Evolutionary conservation across 2,888 invertebrate species (phyloP), one percentile per base, ranked within the genome.

Genomic region (Leucophenga montana): DNA sequence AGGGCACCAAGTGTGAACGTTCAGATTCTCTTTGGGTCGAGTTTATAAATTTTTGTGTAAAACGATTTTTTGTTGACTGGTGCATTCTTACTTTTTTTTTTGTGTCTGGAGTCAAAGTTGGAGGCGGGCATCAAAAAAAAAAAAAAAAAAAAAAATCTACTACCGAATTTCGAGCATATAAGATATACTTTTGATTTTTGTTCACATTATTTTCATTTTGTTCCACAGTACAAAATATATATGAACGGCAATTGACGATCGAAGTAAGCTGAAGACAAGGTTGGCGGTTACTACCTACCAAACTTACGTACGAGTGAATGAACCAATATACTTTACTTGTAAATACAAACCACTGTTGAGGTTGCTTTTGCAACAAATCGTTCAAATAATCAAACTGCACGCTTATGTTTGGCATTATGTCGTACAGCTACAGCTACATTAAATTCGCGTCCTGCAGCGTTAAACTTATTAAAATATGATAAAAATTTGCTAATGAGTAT

Each of bases 401-500:
- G 53, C 33, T n/a, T 50, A 22, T 50, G 53, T 46, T 44, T 67
- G 27, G 33, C 31, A 2, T 61, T 33, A 61, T 27, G 50, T 44
- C 20, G 48, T 66, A 66, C 68, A 67, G 4, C 27, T n/a, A 27
- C 27, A 27, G 27, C 27, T 27, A 27, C 27, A 27, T 27, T 71
- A 67, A 71, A 67, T 71, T 62, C 69, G 64, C 69, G 71, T 69
- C 71, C 71, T 70, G 71, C 79, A 84, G 84, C 83, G 74, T 71
- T 74, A 77, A 80, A 75, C 59, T 73, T 69, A 75, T 75, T 75
- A 76, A 78, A 76, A 75, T 72, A 69, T 70, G 65, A 68, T 66
- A 66, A 73, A 65, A 78, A 76, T 77, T 84, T 78, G 78, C 83
- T 85, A 85, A 84, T 85, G 80, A 81, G 80, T 80, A 83, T 83